Evolutionary conservation across 2,888 invertebrate species (phyloP), one percentile per base, ranked within the genome.

Genomic region (Xestia rhomboidea): DNA sequence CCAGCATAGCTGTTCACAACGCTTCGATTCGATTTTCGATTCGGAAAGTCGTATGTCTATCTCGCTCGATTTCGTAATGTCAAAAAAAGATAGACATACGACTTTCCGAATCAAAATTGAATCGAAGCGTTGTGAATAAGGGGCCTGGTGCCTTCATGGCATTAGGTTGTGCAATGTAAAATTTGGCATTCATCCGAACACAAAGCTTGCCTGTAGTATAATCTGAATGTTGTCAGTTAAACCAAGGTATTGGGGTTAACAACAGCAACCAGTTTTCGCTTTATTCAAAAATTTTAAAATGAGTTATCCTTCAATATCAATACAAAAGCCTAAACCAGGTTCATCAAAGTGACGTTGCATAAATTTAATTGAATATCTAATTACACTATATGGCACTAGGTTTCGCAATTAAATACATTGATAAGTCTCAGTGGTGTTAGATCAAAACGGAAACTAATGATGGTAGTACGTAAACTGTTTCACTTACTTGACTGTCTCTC

Each of bases 401-500:
- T 51, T 24, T 24, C 24, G 24, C 46, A 46, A 71, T 74, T 2
- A 0, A 44, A 44, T 13, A 4, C 13, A 13, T 13, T 11, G 2
- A 38, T 11, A 63, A 24, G 27, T 41, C 18, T 30, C 11, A 7
- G 24, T 30, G 10, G 30, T 27, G 24, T 57, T 57, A 15, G 10
- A 27, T 24, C 24, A 11, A 18, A 51, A 44, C 24, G 1, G 30
- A 62, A n/a, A 57, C 27, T 15, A 10, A 6, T 13, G n/a, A 15
- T 5, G 0, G 38, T 38, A 34, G 38, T 2, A 38, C 38, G 10
- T 41, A 41, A 10, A n/a, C 54, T n/a, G 54, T 34, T 62, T 30
- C 21, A 62, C 18, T 38, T 68, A 77, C 77, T 38, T 68, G 51
- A 6, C 4, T 54, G 6, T 27, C 34, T 44, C 30, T 46, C 62